Evolutionary conservation across 53 echinoderm and acorn worm genomes (phyloP).

Genomic region (Luidia sarsii): DNA sequence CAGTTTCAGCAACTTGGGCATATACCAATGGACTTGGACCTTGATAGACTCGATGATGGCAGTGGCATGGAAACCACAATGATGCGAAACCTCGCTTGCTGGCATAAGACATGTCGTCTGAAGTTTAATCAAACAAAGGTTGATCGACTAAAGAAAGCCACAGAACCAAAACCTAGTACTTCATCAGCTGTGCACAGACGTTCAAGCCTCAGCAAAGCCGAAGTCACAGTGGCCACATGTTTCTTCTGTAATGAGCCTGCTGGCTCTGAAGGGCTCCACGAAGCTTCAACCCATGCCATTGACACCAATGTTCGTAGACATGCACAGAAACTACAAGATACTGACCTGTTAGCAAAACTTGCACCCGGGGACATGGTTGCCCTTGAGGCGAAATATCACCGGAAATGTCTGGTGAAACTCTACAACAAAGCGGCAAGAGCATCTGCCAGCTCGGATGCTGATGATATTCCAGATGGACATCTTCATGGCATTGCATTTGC

Average conservation of each 20-base stretch:
- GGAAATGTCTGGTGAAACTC: not conserved
- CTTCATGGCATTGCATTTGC: conserved; percentile 26
- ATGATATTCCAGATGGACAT: conserved; percentile 21
- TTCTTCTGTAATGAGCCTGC: conserved; percentile 25
- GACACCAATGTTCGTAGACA: not conserved
- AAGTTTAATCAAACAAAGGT: not conserved
- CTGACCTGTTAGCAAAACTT: conserved; percentile 13
- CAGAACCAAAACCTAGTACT: not conserved
- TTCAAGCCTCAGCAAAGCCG: not conserved
- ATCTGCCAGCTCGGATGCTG: not conserved
- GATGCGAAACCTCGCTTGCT: not conserved
- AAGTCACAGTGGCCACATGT: not conserved
- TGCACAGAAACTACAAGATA: not conserved
- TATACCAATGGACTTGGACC: not conserved
- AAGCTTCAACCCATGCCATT: not conserved
- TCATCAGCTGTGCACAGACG: not conserved
- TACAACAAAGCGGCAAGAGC: not conserved
- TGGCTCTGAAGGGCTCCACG: not conserved
- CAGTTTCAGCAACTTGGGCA: not conserved
- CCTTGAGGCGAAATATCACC: conserved; percentile 14
- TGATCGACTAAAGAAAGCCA: not conserved
- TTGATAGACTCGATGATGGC: conserved; percentile 1
- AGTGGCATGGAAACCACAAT: not conserved
- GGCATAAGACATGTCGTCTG: conserved; percentile 2
- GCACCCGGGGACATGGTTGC: not conserved